A percentile compares a stretch with the other conserved stretches of the same genome.
phyloP scores from a whole-genome alignment of 2,797 vertebrate species.

The Bothrops alternatus region DNA sequence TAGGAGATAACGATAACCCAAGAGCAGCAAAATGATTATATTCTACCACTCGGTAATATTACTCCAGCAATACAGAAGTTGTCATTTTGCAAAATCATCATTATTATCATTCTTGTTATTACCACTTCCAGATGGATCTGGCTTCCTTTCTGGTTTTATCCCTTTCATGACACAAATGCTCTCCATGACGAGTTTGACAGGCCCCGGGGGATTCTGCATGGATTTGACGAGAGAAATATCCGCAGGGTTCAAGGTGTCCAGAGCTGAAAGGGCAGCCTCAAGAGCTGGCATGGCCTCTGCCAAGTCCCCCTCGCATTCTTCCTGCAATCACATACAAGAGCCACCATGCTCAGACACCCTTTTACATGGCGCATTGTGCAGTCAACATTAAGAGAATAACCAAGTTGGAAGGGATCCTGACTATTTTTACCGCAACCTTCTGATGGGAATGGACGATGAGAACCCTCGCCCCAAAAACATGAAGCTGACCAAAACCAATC shows the following conservation, averaged over 20 bases:
- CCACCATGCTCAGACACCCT: neutral
- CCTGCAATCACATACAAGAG: slow-evolving; percentile 68
- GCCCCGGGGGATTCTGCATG: slow-evolving; percentile 89
- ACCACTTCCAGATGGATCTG: slow-evolving; percentile 87
- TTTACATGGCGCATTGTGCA: neutral
- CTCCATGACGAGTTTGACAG: slow-evolving; percentile 94
- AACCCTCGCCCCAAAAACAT: slow-evolving; percentile 82
- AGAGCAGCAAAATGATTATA: neutral
- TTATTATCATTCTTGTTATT: slow-evolving; percentile 31
- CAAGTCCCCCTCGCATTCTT: slow-evolving; percentile 90
- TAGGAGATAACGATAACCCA: neutral
- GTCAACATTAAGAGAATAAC: neutral
- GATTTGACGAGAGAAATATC: slow-evolving; percentile 92
- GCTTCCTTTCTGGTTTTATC: slow-evolving; percentile 87
- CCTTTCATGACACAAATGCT: slow-evolving; percentile 93
- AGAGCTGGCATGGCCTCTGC: slow-evolving; percentile 90
- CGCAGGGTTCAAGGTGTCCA: slow-evolving; percentile 87
- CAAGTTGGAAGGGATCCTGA: slow-evolving; percentile 82
- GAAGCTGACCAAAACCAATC: slow-evolving; percentile 80
- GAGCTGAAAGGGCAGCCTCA: slow-evolving; percentile 83
- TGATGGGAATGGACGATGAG: slow-evolving; percentile 72
- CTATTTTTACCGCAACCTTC: slow-evolving; percentile 81
- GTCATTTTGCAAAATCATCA: neutral
- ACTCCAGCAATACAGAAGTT: neutral
- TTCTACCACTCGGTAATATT: slow-evolving; percentile 10